These are phyloP conservation scores for Uropsilus gracilis DNA, from an alignment of 2,113 vertebrate species.

Conservation along the genomic window DNA sequence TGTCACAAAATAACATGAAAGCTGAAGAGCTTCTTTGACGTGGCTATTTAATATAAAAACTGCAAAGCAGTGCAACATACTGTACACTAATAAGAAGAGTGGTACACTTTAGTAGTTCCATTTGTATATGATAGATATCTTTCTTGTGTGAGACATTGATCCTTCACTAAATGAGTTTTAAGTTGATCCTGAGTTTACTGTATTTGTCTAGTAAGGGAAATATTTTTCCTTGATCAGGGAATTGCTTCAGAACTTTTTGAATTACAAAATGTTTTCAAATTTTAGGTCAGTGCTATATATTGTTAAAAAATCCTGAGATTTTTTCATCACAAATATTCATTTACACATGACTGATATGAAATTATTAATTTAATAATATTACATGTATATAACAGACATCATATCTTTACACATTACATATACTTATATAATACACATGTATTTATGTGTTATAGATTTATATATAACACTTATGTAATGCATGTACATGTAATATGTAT, in stretches of 20 bases:
- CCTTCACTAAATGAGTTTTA: background rate
- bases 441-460: no score
- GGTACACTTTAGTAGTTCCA: background rate
- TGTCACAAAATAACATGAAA: background rate
- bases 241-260: background rate
- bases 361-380: background rate
- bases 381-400: no score
- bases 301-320: background rate
- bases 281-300: background rate
- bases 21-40: constrained; percentile 1
- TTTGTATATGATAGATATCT: constrained; percentile 28
- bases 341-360: background rate
- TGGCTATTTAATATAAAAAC: background rate
- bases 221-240: background rate
- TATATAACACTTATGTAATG: no score
- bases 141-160: background rate
- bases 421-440: no score
- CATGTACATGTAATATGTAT: no score
- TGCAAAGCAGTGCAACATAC: constrained; percentile 5
- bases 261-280: background rate
- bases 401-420: no score
- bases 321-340: background rate
- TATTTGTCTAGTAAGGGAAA: background rate
- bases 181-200: background rate
- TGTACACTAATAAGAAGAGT: constrained; percentile 31